Evolutionary conservation across 1,140 invertebrate species (phyloP), one percentile per base, ranked within the genome.

Genomic region (Drosophila baimaii): DNA sequence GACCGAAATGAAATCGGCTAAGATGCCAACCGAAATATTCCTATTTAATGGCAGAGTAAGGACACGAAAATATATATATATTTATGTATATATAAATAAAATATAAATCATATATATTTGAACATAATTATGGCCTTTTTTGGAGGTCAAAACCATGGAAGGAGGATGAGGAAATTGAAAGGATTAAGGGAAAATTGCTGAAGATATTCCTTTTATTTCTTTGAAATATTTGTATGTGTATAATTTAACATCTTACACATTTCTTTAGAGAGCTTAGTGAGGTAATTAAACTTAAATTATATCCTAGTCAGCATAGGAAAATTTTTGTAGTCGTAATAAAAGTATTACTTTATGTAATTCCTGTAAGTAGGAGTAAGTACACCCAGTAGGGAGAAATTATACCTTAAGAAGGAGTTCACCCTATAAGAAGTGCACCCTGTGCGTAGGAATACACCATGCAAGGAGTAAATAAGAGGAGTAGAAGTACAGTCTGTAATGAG

Each of bases 1-100:
- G 33, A 43, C n/a, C 41, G 25, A 39, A 71, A 58, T 57, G 33
- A 71, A 70, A 70, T 56, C 31, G 21, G 63, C 66, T n/a, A 37
- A 25, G 68, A 64, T 58, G 35, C 47, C 37, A 33, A 17, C 15
- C 15, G 35, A 70, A 57, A 31, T 33, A 35, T 19, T 2, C 29
- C 39, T 62, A 62, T 62, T 62, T 62, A 27, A 52, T 23, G 25
- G 17, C 2, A 2, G 3, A 12, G 12, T 5, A 23, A 21, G 19
- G 12, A 0, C 7, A 13, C 17, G 5, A 0, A 2, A 3, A 37
- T 55, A 55, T 23, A 52, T 41, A 17, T 27, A 31, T 31, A 13
- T 29, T 6, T n/a, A 19, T 6, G 5, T 8, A 23, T 23, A n/a
- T 37, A 23, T 17, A n/a, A n/a, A n/a, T n/a, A n/a, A n/a, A n/a